A percentile compares a stretch with the other conserved stretches of the same genome.
Evolutionary conservation across 2,888 invertebrate genomes (phyloP).

Genomic region (Acrobasis repandana): DNA sequence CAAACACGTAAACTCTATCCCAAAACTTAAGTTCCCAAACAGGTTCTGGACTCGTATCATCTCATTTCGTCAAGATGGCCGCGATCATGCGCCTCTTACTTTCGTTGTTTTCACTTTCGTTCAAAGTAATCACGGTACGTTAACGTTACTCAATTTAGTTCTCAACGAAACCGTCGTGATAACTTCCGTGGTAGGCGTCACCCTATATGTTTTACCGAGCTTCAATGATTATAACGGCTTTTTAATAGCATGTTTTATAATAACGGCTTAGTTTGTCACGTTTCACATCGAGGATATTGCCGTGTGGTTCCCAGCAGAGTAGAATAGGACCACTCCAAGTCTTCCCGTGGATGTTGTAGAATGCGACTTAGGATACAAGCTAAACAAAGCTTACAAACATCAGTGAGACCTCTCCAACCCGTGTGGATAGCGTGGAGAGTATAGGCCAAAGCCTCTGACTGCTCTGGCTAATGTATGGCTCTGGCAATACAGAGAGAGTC

Average conservation of each 20-base stretch:
- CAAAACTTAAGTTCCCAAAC: conserved; percentile 36
- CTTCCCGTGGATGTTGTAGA: too few species aligned
- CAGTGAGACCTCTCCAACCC: too few species aligned
- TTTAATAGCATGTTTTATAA: conserved; percentile 33
- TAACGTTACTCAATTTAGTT: conserved; percentile 60
- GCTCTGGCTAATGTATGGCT: too few species aligned
- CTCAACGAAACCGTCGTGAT: conserved; percentile 36
- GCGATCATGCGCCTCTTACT: conserved; percentile 62
- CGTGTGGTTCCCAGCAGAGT: too few species aligned
- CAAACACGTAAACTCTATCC: too few species aligned
- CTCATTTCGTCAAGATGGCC: conserved; percentile 57
- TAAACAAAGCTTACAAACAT: too few species aligned
- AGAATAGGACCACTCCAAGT: too few species aligned
- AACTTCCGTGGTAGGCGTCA: conserved; percentile 47
- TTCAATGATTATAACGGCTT: conserved; percentile 36
- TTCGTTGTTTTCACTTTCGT: conserved; percentile 77
- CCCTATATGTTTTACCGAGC: conserved; percentile 36
- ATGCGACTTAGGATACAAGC: too few species aligned
- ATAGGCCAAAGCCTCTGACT: too few species aligned
- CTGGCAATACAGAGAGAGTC: too few species aligned
- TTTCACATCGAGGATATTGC: conserved; percentile 23
- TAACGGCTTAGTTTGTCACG: conserved; percentile 24
- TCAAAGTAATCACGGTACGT: conserved; percentile 55
- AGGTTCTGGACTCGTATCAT: conserved; percentile 50
- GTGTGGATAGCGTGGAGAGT: too few species aligned